Evolutionary conservation across 2,113 vertebrate genomes (phyloP), one percentile per base, ranked within the genome.

Genomic region (Uria lomvia): DNA sequence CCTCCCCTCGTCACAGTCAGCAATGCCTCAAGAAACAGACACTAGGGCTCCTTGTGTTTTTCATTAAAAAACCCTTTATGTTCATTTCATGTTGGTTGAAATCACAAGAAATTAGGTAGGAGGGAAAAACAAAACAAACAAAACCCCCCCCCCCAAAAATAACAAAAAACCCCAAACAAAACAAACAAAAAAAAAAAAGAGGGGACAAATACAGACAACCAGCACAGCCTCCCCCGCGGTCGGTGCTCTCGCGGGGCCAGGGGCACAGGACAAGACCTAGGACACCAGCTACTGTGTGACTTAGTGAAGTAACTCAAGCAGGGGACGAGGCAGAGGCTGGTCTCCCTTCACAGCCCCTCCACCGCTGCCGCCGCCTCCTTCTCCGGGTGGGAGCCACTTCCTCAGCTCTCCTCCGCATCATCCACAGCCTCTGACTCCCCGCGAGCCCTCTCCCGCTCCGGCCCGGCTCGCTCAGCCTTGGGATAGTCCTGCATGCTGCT

Each of bases 61-160:
- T 98, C 98, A 98, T 98, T 98, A 98, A 93, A 98, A 98, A 98
- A 98, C 92, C 97, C 94, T 98, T 98, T 98, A 98, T 98, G 98
- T 95, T 98, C 97, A 98, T 98, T 98, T 98, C 88, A 97, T 89
- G 95, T 86, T 2, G 67, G 71, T 95, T 75, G 73, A 97, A 97
- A 98, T 98, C 98, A 98, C 98, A 97, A 97, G 98, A 97, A 98
- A 96, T 96, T 66, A 96, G 91, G 96, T 70, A 88, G 40, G 45
- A 42, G 29, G 58, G 30, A 1, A 29, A 42, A 98, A 59, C 22
- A 15, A 11, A 6, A 23, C 29, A 42, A 43, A 24, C 47, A 49
- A 49, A 5, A 5, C 3, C 5, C 2, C 19, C 45, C 19, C 45
- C 19, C 45, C 17, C 5, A 5, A 43, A 43, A 83, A 67, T 18